Evolutionary conservation across 2,797 vertebrate genomes (phyloP).

Genomic region (Onychomys arenicola): DNA sequence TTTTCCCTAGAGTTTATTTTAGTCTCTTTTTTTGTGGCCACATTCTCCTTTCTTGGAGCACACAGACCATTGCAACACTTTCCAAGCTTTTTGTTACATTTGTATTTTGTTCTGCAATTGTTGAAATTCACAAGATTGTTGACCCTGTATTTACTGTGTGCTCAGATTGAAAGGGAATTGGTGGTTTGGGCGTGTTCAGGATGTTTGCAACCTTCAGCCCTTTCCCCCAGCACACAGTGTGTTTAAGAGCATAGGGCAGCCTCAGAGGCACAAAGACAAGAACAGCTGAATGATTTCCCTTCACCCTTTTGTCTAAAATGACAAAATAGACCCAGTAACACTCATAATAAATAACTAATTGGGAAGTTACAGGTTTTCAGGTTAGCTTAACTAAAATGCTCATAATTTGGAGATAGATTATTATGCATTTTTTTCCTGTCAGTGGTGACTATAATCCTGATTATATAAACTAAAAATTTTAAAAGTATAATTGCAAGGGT

Average conservation of each 20-base stretch:
- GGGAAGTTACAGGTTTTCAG: not conserved
- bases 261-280: constrained; percentile 1
- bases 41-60: not conserved
- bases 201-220: not conserved
- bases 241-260: not conserved
- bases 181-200: not conserved
- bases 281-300: not conserved
- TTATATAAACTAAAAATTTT: not conserved
- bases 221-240: not conserved
- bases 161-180: not conserved
- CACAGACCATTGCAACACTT: not conserved
- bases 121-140: not conserved
- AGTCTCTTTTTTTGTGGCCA: not conserved
- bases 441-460: not conserved
- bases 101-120: not conserved
- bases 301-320: not conserved
- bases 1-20: not conserved
- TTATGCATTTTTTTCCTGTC: not conserved
- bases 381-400: not conserved
- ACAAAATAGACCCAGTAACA: not conserved
- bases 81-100: not conserved
- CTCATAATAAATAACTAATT: not conserved
- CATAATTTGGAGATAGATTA: not conserved
- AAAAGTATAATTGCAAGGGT: too few relatives aligned
- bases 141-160: not conserved